Conservation (phyloP, 2,113 vertebrate genomes). For the Psilopogon haemacephalus region DNA sequence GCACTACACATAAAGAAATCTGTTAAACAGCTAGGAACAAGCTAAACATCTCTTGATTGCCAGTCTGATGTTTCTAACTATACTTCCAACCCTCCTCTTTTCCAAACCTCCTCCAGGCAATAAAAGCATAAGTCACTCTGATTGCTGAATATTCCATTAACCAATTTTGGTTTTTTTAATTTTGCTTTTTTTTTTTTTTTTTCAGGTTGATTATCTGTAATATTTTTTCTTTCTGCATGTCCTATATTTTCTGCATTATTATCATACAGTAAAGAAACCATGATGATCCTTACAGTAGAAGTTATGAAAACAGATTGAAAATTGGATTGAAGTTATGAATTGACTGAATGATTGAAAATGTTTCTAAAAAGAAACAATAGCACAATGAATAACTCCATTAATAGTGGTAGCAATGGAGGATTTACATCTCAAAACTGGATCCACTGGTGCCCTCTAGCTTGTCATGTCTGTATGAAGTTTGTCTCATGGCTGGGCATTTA, state of each 20-base stretch:
- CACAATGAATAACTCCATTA: background rate
- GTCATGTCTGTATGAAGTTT: background rate
- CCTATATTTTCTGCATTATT: background rate
- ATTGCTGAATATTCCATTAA: background rate
- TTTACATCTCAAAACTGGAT: background rate
- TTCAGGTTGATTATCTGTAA: background rate
- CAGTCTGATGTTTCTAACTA: background rate
- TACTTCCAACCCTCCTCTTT: background rate
- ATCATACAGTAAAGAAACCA: background rate
- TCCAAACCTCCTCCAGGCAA: background rate
- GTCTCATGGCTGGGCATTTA: background rate
- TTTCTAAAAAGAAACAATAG: background rate
- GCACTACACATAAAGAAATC: background rate
- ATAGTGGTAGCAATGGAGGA: background rate
- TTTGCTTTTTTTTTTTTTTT: background rate
- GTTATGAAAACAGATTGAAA: background rate
- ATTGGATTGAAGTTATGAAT: too few relatives aligned
- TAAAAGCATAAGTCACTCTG: background rate
- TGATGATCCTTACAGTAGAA: background rate
- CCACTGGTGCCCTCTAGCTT: accelerated
- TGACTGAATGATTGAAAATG: background rate
- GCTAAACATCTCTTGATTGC: background rate
- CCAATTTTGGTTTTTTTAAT: accelerated
- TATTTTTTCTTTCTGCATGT: background rate
- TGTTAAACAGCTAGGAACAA: constrained; percentile 10